Evolutionary conservation across 1,140 invertebrate genomes (phyloP), one percentile per base, ranked within the genome.

Genomic region (Lithobius niger): DNA sequence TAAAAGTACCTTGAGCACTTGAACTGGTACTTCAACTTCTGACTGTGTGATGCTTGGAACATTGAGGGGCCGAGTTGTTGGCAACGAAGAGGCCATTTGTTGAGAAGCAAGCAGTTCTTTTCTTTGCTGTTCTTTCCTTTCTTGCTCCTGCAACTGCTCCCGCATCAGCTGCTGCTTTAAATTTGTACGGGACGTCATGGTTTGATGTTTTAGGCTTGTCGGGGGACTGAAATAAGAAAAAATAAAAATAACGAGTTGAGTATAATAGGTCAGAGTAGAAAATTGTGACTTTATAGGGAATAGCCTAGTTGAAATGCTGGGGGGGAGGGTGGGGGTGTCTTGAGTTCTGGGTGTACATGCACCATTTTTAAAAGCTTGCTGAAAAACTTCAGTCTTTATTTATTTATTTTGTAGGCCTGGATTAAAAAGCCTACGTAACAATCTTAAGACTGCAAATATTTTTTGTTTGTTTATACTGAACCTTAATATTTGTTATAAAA

Each of bases 121-220:
- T 61, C 49, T 24, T 67, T 62, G 76, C 74, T 19, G 73, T 63
- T 77, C 72, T 58, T 74, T 69, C 59, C 76, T 71, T 61, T 83
- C 80, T 65, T 89, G 82, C 62, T 86, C 79, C 42, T 78, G 68
- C 1, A 79, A 73, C 71, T 89, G 83, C 65, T 87, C 82, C 57
- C 84, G 76, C 81, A 88, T 87, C 69, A 91, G 73, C 73, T 88
- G 85, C 57, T 86, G 79, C 66, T 88, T 88, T 47, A 90, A 75
- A 64, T 89, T 85, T 0, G 88, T 89, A 18, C 88, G 76, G 15
- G 84, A 87, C 1, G 84, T 82, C 60, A 84, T 65, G 27, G 52
- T 66, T 6, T 61, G 52, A 44, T 81, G 54, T 79, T 85, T 61
- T 78, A 77, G 52, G 81, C 88, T 76, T 82, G 82, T 84, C 57